Evolutionary conservation across 2,113 vertebrate genomes (phyloP).

Genomic region (Corvus cornix): DNA sequence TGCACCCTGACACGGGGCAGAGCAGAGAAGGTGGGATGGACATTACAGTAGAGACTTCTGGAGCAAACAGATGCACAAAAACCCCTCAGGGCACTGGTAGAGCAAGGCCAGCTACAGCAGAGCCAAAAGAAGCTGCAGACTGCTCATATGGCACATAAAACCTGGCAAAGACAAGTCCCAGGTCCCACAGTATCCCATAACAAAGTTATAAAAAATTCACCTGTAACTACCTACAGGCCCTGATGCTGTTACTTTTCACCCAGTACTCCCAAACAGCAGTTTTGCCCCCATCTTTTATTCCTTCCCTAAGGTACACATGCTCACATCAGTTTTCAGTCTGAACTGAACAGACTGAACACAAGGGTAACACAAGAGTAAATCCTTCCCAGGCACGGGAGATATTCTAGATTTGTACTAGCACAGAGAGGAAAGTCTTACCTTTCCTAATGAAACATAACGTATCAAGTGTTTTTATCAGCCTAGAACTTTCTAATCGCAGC

Average conservation of each 20-base stretch:
- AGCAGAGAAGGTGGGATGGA: neutral
- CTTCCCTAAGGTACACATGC: neutral
- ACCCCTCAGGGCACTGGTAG: neutral
- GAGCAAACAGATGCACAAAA: neutral
- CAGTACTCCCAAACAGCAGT: neutral
- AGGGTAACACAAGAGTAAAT: neutral
- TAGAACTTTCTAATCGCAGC: neutral
- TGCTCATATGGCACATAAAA: neutral
- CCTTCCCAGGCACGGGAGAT: neutral
- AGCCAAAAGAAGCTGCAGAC: neutral
- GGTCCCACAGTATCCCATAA: neutral
- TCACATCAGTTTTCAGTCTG: neutral
- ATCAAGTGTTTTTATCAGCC: neutral
- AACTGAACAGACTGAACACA: neutral
- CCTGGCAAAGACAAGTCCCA: neutral
- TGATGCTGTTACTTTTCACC: neutral
- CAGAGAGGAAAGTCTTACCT: neutral
- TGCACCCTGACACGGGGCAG: accelerated
- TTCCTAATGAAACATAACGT: neutral
- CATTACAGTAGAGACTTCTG: accelerated
- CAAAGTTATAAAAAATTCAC: neutral
- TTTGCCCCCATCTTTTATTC: neutral
- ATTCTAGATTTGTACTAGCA: neutral
- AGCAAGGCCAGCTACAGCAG: neutral
- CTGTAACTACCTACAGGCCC: neutral